Evolutionary conservation across 2,797 vertebrate species (phyloP).

Genomic region (Myotis myotis): DNA sequence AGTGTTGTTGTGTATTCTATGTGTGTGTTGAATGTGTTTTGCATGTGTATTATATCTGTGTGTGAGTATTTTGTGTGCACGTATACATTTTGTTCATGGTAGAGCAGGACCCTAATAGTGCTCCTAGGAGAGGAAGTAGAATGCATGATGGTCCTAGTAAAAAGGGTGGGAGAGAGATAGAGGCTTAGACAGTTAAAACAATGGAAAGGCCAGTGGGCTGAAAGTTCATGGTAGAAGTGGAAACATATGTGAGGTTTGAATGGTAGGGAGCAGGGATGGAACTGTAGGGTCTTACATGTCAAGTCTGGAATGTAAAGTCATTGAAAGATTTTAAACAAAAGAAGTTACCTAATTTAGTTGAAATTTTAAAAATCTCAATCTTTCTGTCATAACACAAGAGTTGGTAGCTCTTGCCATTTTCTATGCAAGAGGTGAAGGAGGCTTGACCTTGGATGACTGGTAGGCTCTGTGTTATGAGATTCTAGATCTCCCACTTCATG

Average conservation of each 20-base stretch:
- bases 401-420: not conserved
- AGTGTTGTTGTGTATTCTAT: not conserved
- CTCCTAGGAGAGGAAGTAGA: not conserved
- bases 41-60: not conserved
- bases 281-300: rapidly evolving
- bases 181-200: not conserved
- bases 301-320: not conserved
- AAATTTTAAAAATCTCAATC: not conserved
- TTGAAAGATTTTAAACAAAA: not conserved
- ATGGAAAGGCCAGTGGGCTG: not conserved
- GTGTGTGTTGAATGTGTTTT: not conserved
- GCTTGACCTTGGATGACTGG: not conserved
- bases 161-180: not conserved
- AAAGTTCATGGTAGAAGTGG: not conserved
- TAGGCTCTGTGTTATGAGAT: not conserved
- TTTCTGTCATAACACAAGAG: not conserved
- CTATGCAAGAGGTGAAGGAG: not conserved
- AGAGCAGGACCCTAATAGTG: not conserved
- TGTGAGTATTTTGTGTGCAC: not conserved
- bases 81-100: not conserved
- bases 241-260: not conserved
- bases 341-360: not conserved
- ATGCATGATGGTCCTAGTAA: not conserved
- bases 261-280: rapidly evolving
- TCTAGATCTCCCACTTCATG: not conserved